Conservation (phyloP, 2,113 vertebrate genomes). For the Panurus biarmicus region DNA sequence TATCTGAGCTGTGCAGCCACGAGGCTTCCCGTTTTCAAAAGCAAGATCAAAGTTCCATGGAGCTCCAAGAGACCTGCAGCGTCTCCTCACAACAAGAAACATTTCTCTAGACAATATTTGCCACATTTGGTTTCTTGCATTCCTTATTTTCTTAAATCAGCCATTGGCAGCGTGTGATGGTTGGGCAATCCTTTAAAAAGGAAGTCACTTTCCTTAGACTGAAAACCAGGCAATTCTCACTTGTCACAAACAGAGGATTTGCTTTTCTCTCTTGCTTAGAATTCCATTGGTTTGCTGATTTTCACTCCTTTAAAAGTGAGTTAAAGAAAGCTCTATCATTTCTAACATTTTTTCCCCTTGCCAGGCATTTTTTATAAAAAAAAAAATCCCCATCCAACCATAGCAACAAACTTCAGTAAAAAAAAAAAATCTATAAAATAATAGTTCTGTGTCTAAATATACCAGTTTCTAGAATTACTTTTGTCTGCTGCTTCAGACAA, state of each 20-base stretch:
- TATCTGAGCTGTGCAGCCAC: background rate
- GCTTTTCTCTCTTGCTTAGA: background rate
- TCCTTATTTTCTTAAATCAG: background rate
- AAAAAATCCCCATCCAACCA: background rate
- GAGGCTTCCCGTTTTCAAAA: background rate
- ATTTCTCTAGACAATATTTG: no score
- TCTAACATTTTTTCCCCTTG: background rate
- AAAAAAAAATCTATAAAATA: background rate
- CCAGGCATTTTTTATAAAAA: background rate
- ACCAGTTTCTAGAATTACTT: background rate
- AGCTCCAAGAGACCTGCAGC: background rate
- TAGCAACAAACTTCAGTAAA: background rate
- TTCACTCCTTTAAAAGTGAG: background rate
- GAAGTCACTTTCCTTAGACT: background rate
- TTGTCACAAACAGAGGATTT: background rate
- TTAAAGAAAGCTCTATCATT: background rate
- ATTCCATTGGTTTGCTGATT: background rate
- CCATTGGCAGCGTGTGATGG: background rate
- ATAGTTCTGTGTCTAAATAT: background rate
- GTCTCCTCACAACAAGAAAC: background rate
- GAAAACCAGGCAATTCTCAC: background rate
- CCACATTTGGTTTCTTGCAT: background rate
- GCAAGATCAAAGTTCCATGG: background rate
- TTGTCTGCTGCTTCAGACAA: background rate
- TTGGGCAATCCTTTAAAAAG: background rate